phyloP scores from a whole-genome alignment of 2,888 invertebrate genomes.

The Anoncus sp. region DNA sequence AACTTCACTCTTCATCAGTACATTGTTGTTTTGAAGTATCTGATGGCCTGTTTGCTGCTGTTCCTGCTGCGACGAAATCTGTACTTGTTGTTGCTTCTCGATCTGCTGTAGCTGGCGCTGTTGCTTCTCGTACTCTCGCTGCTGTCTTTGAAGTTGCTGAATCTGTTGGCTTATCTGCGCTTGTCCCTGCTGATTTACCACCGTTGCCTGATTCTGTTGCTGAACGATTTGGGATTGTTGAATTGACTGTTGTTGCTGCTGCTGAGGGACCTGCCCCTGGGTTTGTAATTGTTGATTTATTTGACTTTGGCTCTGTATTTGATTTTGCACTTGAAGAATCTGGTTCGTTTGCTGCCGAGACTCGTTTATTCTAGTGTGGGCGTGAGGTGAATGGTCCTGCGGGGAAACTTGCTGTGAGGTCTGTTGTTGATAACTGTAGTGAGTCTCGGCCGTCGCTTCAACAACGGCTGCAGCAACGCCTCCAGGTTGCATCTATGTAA shows the following conservation, averaged over 20 bases:
- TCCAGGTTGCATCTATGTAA: slow-evolving; percentile 79
- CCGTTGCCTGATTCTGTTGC: slow-evolving; percentile 74
- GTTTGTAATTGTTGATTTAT: slow-evolving; percentile 75
- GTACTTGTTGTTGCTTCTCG: slow-evolving; percentile 75
- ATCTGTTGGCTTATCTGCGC: slow-evolving; percentile 51
- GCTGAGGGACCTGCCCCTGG: slow-evolving; percentile 72
- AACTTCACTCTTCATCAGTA: slow-evolving; percentile 74
- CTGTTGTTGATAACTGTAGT: slow-evolving; percentile 82
- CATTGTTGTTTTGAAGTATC: slow-evolving; percentile 76
- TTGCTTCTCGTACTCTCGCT: slow-evolving; percentile 75
- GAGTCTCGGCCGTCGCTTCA: slow-evolving; percentile 81
- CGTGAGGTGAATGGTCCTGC: slow-evolving; percentile 76
- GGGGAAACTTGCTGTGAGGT: slow-evolving; percentile 78
- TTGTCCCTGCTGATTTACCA: slow-evolving; percentile 80
- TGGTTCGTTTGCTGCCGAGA: slow-evolving; percentile 77
- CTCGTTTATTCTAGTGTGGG: slow-evolving; percentile 78
- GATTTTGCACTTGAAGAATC: slow-evolving; percentile 80
- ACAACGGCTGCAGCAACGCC: slow-evolving; percentile 82
- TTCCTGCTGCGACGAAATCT: slow-evolving; percentile 56
- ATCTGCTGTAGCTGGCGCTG: slow-evolving; percentile 78
- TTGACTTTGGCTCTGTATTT: slow-evolving; percentile 80
- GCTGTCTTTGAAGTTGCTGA: slow-evolving; percentile 72
- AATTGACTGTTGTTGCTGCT: slow-evolving; percentile 70
- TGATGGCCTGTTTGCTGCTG: slow-evolving; percentile 64
- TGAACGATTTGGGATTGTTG: slow-evolving; percentile 67